phyloP scores from a whole-genome alignment of 2,113 vertebrate genomes.

The Astatotilapia flaviijosephi region DNA sequence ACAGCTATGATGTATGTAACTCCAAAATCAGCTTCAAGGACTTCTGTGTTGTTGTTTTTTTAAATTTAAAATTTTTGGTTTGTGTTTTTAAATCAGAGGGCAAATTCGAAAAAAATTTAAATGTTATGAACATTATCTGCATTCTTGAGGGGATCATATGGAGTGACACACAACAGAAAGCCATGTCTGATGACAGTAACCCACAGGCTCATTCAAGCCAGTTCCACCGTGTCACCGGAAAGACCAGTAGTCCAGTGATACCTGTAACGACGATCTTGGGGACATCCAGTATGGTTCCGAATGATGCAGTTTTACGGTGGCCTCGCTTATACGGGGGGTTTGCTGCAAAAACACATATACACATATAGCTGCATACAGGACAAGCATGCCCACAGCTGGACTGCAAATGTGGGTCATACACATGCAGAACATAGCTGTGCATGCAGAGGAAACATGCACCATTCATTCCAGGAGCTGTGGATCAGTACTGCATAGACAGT shows the following conservation, averaged over 20 bases:
- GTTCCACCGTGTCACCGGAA: constrained; percentile 37
- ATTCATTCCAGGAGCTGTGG: neutral
- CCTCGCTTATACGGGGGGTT: constrained; percentile 92
- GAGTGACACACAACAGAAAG: constrained; percentile 79
- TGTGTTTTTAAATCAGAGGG: neutral
- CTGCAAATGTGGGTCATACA: constrained; percentile 14
- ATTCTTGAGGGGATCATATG: constrained; percentile 42
- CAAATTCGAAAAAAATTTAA: neutral
- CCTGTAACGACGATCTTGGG: constrained; percentile 99
- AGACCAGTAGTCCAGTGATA: constrained; percentile 75
- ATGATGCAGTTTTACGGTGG: constrained; percentile 99
- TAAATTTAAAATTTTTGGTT: neutral
- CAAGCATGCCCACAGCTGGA: constrained; percentile 76
- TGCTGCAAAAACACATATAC: constrained; percentile 97
- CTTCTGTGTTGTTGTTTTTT: neutral
- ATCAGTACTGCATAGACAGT: neutral
- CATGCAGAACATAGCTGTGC: constrained; percentile 51
- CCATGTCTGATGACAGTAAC: constrained; percentile 8
- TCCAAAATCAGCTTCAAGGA: constrained; percentile 18
- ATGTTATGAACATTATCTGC: neutral
- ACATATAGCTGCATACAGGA: constrained; percentile 78
- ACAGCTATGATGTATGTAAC: constrained; percentile 34
- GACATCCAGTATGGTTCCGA: constrained; percentile 99
- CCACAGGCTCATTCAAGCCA: constrained; percentile 22
- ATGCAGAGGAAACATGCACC: constrained; percentile 56